Evolutionary conservation across 2,888 invertebrate species (phyloP).

Genomic region (Plagiodera versicolora): DNA sequence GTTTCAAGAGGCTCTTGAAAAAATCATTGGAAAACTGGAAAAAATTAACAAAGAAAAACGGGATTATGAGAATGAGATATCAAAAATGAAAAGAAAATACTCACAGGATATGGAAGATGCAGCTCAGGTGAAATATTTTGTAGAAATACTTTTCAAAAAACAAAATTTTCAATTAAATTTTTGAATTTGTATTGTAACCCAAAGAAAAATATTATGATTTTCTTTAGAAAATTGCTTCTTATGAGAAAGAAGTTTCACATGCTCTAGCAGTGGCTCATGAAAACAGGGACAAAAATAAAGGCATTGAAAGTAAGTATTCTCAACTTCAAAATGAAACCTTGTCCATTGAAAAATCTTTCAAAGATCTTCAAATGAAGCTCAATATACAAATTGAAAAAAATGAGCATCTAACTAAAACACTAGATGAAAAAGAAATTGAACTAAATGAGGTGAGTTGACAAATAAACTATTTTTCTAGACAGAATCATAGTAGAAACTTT

Average conservation of each 20-base stretch:
- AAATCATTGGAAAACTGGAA: conserved; percentile 50
- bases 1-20: conserved; percentile 66
- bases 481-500: no score
- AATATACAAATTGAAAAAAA: conserved; percentile 50
- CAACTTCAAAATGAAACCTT: conserved; percentile 55
- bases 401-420: conserved; percentile 62
- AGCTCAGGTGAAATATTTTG: conserved; percentile 42
- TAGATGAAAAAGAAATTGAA: conserved; percentile 63
- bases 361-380: conserved; percentile 36
- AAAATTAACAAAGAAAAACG: conserved; percentile 47
- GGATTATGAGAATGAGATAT: conserved; percentile 42
- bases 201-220: not conserved
- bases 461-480: not conserved
- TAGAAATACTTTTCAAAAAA: not conserved
- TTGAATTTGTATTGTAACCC: no score
- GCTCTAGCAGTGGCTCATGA: conserved; percentile 69
- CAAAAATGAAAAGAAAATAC: conserved; percentile 39
- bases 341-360: conserved; percentile 39
- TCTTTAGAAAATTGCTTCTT: conserved; percentile 59
- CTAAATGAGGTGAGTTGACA: conserved; percentile 59
- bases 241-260: conserved; percentile 73
- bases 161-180: not conserved
- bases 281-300: conserved; percentile 67
- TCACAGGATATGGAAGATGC: conserved; percentile 43
- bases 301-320: conserved; percentile 58